Conservation (phyloP, 2,113 vertebrate species). For the Calonectris borealis region DNA sequence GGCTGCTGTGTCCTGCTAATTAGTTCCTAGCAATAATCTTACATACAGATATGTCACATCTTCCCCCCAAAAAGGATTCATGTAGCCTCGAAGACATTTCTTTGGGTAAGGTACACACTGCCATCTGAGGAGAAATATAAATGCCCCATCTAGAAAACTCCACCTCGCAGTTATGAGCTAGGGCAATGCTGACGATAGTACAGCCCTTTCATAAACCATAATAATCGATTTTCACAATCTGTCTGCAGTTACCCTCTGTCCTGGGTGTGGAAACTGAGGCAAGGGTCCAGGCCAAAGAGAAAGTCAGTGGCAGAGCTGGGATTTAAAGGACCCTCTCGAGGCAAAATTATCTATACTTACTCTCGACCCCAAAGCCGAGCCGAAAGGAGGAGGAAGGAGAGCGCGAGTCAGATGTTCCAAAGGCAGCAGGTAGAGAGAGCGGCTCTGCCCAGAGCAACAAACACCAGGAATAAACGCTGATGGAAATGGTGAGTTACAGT, state of each 20-base stretch:
- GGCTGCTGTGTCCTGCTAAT: not conserved
- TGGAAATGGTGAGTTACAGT: not conserved
- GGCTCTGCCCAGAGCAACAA: not conserved
- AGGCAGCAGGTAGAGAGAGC: not conserved
- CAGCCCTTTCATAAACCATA: not conserved
- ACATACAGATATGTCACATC: not conserved
- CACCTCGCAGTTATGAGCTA: accelerated
- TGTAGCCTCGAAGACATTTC: not conserved
- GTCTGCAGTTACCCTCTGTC: not conserved
- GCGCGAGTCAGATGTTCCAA: accelerated
- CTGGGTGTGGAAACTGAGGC: not conserved
- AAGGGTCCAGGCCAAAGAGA: not conserved
- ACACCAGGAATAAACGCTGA: not conserved
- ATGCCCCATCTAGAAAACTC: not conserved
- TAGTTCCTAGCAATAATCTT: not conserved
- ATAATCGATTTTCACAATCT: not conserved
- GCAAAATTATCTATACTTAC: not conserved
- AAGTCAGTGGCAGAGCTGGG: not conserved
- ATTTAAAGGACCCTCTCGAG: not conserved
- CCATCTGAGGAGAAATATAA: accelerated
- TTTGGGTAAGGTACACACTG: not conserved
- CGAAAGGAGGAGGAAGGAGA: not conserved
- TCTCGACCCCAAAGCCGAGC: not conserved
- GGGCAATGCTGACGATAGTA: not conserved
- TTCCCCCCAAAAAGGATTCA: not conserved